Evolutionary conservation across 1,140 invertebrate species (phyloP), one percentile per base, ranked within the genome.

Genomic region (Pemphigus obesinymphae): DNA sequence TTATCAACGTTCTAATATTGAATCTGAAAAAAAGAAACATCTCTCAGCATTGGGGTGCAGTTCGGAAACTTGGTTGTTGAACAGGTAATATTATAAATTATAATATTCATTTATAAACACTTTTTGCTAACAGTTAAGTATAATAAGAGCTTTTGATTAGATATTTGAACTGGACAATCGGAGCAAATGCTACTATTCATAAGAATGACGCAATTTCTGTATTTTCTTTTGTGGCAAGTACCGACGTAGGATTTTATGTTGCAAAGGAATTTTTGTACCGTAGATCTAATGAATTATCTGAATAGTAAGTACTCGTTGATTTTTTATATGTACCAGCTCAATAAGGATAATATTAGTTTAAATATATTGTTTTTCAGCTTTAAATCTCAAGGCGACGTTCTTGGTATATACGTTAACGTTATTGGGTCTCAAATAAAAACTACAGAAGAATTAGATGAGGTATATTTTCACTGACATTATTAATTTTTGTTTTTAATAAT

Each of bases 1-100:
- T 48, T 96, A 95, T 85, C 86, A 89, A 63, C 88, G 89, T 29
- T 89, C 93, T 0, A 92, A 93, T 86, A 91, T 93, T 6, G 90
- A 92, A 0, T 87, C 90, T 3, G 93, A 95, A 82, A 90, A 92
- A 85, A 85, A 85, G 29, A 87, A 88, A 0, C 89, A 96, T 53
- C 86, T 95, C 15, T 86, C 85, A 6, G 89, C 92, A 8, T 88
- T 97, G 43, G 91, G 91, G 17, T 96, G 95, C 85, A 84, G 85
- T 17, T 84, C 85, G 81, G 85, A 90, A 83, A 82, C 84, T 8
- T 86, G 85, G 82, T 82, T 89, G 20, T 83, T 90, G 4, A 85
- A 88, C 83, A 87, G 85, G 89, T 90, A 81, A 68, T 17, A 78
- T 78, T n/a, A n/a, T n/a, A n/a, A n/a, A n/a, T n/a, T n/a, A n/a